phyloP scores from a whole-genome alignment of 2,797 vertebrate species.

The Darevskia mixta region DNA sequence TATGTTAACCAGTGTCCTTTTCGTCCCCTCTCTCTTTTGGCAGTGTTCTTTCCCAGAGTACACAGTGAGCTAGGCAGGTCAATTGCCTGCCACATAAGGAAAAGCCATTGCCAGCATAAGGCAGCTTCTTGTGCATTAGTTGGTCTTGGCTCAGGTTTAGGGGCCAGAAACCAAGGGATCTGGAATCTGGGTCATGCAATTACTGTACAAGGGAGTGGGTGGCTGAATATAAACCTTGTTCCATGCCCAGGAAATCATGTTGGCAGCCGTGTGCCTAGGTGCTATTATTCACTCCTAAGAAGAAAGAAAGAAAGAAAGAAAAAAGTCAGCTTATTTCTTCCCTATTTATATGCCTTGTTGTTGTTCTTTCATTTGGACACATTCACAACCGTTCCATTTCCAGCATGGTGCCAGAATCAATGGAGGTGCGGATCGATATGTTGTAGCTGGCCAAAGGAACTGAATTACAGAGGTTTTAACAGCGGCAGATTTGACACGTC shows the following conservation, averaged over 20 bases:
- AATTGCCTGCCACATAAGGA: not conserved
- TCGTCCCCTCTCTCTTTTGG: too few species aligned
- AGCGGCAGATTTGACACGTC: not conserved
- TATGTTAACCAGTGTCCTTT: too few species aligned
- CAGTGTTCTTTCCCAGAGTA: too few species aligned
- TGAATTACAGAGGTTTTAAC: slow-evolving; percentile 28
- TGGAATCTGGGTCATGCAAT: not conserved
- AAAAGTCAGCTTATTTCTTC: slow-evolving; percentile 20
- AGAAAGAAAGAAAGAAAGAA: not conserved
- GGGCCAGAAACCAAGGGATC: not conserved
- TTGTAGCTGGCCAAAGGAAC: slow-evolving; percentile 1
- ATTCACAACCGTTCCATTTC: not conserved
- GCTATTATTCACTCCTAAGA: slow-evolving; percentile 6
- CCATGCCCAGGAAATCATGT: not conserved
- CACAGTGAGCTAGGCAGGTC: too few species aligned
- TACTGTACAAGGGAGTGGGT: not conserved
- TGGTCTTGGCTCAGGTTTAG: not conserved
- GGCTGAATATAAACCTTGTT: not conserved
- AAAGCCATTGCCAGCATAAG: not conserved
- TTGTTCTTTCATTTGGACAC: slow-evolving; percentile 21
- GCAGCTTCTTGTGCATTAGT: not conserved
- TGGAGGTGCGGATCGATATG: not conserved
- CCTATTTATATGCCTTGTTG: not conserved
- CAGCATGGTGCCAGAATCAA: slow-evolving; percentile 14
- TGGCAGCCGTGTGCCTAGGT: not conserved